Evolutionary conservation across 2,113 vertebrate species (phyloP).

Genomic region (Petroica traversi): DNA sequence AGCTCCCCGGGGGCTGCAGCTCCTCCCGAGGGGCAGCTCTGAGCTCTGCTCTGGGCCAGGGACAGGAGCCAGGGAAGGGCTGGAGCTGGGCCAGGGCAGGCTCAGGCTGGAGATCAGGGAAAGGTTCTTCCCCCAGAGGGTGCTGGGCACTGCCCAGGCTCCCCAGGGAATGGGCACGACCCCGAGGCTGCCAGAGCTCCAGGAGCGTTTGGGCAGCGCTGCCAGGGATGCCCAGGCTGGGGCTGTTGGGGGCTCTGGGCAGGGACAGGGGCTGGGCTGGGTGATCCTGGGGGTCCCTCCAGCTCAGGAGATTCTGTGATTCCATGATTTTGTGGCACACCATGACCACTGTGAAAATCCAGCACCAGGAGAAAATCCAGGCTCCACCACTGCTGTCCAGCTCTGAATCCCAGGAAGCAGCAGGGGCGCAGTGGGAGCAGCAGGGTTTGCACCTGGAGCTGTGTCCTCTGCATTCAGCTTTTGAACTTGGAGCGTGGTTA

Average conservation of each 20-base stretch:
- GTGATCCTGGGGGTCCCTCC: rapidly evolving
- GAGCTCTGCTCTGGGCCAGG: too few relatives aligned
- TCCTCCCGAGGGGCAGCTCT: too few relatives aligned
- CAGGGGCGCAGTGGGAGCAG: background rate
- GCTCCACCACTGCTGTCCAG: background rate
- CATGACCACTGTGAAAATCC: background rate
- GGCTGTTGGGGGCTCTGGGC: background rate
- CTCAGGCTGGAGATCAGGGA: too few relatives aligned
- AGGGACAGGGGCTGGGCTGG: rapidly evolving
- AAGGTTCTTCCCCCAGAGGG: background rate
- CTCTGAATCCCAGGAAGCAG: background rate
- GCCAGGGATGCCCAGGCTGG: background rate
- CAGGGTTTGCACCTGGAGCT: background rate
- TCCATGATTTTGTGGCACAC: background rate
- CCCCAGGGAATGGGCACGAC: background rate
- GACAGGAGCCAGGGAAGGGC: too few relatives aligned
- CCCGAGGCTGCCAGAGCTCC: background rate
- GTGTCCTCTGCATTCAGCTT: background rate
- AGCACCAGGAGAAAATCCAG: background rate
- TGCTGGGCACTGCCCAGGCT: background rate
- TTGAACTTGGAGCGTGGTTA: background rate
- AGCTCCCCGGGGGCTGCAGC: too few relatives aligned
- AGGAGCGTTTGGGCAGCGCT: background rate
- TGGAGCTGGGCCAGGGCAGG: too few relatives aligned
- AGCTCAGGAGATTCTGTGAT: background rate